Evolutionary conservation across 2,113 vertebrate genomes (phyloP), one percentile per base, ranked within the genome.

Genomic region (Pollimyrus isidori): DNA sequence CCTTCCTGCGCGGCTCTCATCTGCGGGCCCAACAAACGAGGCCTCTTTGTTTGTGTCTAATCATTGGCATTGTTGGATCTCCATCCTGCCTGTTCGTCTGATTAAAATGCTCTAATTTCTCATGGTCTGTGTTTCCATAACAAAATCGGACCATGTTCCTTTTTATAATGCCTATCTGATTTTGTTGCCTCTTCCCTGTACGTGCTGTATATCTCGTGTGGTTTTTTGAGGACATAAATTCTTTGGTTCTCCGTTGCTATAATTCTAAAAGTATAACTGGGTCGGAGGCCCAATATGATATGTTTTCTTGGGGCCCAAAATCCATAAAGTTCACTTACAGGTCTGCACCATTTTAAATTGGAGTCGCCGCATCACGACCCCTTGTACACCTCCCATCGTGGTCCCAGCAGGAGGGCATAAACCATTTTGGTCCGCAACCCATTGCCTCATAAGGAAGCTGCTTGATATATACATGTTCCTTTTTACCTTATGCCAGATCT

Each of bases 61-160:
- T 65, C 62, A 85, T 50, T 89, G 88, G 84, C 89, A 82, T 82
- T 52, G 90, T 50, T 88, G 89, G 90, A 90, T 89, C 84, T 21
- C 90, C 88, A 88, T 91, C 89, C 90, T 88, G 92, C 76, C 89
- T 89, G 90, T 85, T 65, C 86, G 65, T 86, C 83, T 92, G 93
- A 93, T 82, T 91, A 91, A 94, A 89, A 90, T 89, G 88, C 49
- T 89, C 93, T 91, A 91, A 93, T 93, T 91, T 89, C 88, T 52
- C 91, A 92, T 58, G 90, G 90, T 88, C 83, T 58, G 1, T 21
- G 87, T 87, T 91, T 92, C 91, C 91, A 92, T 90, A 90, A 92
- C 91, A 92, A 88, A 88, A 82, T 15, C 91, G 90, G 62, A 62
- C 86, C 88, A 58, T 84, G 92, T 92, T 7, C 13, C 3, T 2